Evolutionary conservation across 2,113 vertebrate species (phyloP).

Genomic region (Zapornia atra): DNA sequence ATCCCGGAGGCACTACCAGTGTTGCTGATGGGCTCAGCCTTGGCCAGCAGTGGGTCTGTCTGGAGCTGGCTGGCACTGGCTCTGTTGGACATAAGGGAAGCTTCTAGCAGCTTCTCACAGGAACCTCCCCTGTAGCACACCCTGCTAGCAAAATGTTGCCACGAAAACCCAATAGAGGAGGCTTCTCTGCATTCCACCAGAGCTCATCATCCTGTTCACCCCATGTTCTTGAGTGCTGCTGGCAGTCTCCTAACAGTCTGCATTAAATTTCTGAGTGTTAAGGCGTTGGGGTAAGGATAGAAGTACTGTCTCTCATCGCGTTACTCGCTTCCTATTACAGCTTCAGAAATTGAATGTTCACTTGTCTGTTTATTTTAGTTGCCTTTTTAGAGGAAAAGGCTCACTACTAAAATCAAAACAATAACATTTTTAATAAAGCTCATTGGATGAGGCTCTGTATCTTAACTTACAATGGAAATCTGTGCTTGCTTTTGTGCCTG

Average conservation of each 20-base stretch:
- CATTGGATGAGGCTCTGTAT: neutral
- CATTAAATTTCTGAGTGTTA: neutral
- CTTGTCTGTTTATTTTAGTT: neutral
- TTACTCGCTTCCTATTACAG: neutral
- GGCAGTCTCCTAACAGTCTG: neutral
- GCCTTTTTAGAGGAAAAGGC: neutral
- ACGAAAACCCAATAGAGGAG: too few relatives aligned
- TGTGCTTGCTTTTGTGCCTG: neutral
- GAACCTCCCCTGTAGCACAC: too few relatives aligned
- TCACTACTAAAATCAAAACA: neutral
- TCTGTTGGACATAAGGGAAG: too few relatives aligned
- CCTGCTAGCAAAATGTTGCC: too few relatives aligned
- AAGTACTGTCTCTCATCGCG: neutral
- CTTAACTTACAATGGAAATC: neutral
- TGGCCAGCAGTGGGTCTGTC: too few relatives aligned
- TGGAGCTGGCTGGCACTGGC: too few relatives aligned
- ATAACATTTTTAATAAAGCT: neutral
- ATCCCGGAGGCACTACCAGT: too few relatives aligned
- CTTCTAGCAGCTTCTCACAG: too few relatives aligned
- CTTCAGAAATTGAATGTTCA: neutral
- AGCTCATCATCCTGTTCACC: neutral
- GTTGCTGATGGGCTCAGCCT: too few relatives aligned
- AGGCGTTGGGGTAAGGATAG: neutral
- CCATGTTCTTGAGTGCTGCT: accelerated
- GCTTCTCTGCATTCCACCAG: neutral